A percentile compares a stretch with the other conserved stretches of the same genome.
Evolutionary conservation across 1,140 invertebrate genomes (phyloP).

Genomic region (Lepidurus arcticus): DNA sequence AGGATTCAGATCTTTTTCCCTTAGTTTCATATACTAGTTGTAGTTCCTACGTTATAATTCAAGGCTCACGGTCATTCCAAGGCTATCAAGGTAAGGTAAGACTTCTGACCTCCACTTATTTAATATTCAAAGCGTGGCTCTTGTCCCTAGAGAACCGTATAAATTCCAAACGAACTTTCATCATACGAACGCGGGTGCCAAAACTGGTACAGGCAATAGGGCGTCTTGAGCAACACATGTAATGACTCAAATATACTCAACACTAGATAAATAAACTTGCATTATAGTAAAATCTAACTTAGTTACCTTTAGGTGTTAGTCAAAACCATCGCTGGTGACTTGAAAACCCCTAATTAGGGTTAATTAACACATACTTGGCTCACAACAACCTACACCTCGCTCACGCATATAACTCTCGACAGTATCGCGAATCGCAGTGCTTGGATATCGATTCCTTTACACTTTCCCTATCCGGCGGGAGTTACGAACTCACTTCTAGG

Average conservation of each 20-base stretch:
- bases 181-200: not conserved
- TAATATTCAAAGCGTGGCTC: not conserved
- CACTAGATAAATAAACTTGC: too few relatives aligned
- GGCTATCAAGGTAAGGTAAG: not conserved
- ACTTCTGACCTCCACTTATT: not conserved
- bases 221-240: slow-evolving; percentile 1
- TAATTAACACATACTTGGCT: not conserved
- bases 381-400: not conserved
- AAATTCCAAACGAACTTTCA: slow-evolving; percentile 12
- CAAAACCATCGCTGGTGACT: not conserved
- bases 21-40: too few relatives aligned
- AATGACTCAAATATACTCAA: not conserved
- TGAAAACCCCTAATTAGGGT: not conserved
- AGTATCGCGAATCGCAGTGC: not conserved
- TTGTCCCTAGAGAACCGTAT: not conserved
- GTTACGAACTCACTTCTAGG: too few relatives aligned
- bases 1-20: too few relatives aligned
- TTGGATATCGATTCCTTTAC: not conserved
- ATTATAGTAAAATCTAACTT: too few relatives aligned
- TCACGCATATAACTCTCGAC: not conserved
- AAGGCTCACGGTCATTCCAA: not conserved
- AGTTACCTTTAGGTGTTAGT: not conserved
- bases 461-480: too few relatives aligned
- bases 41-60: not conserved
- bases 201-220: not conserved